A percentile compares a stretch with the other conserved stretches of the same genome.
Conservation (phyloP, 37 sponge, comb jelly and placozoan species). For the Aplysina aerophoba region DNA sequence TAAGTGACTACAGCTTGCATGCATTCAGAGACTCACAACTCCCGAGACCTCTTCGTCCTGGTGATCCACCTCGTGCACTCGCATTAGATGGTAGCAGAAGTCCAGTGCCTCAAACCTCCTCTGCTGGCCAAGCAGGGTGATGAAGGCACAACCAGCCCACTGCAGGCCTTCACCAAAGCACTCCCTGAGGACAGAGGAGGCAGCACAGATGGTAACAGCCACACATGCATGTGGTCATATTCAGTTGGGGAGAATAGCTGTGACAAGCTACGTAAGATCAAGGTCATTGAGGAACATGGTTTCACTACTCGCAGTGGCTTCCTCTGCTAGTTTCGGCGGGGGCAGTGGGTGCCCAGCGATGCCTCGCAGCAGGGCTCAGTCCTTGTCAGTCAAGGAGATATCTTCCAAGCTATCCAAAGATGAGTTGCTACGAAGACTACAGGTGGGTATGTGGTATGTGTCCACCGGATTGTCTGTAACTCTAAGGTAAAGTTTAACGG, state of each 20-base stretch:
- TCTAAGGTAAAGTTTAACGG: too few relatives aligned
- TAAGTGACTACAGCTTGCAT: not conserved
- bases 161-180: conserved; percentile 97
- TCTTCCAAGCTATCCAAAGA: conserved; percentile 1
- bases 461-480: too few relatives aligned
- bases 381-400: conserved; percentile 3
- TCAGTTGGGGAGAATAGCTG: too few relatives aligned
- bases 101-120: conserved; percentile 93
- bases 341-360: too few relatives aligned
- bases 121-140: conserved; percentile 89
- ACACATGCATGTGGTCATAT: conserved; percentile 14
- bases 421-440: conserved; percentile 32
- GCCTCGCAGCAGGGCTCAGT: not conserved
- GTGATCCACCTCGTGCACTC: conserved; percentile 82
- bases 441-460: too few relatives aligned
- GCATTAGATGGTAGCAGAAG: conserved; percentile 94
- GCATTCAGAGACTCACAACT: conserved; percentile 56
- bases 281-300: not conserved
- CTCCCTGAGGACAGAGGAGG: conserved; percentile 66
- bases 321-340: too few relatives aligned
- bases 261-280: too few relatives aligned
- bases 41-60: conserved; percentile 80
- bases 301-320: not conserved
- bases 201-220: not conserved
- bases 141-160: conserved; percentile 93